phyloP scores from a whole-genome alignment of 37 sponge, comb jelly and placozoan genomes.

The Bolinopsis microptera region DNA sequence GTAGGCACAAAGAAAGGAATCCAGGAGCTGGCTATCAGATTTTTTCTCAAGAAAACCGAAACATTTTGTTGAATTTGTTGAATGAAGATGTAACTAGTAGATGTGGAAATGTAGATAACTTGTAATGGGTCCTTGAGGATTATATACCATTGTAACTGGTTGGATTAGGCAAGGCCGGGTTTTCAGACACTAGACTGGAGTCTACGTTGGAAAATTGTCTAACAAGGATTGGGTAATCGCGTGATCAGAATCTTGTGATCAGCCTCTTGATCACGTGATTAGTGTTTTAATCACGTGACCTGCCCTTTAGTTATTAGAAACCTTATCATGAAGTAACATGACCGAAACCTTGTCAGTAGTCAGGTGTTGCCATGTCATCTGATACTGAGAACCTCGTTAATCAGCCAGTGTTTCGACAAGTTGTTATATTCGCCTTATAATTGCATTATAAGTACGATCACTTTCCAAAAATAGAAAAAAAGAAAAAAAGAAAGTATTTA shows the following conservation, averaged over 20 bases:
- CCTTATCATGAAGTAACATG: too few species aligned
- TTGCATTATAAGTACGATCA: too few species aligned
- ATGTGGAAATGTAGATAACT: not conserved
- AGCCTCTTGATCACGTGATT: too few species aligned
- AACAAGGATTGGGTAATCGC: not conserved
- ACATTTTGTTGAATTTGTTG: too few species aligned
- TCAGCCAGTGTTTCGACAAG: too few species aligned
- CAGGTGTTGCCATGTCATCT: not conserved
- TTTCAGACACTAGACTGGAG: not conserved
- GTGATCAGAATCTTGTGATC: not conserved
- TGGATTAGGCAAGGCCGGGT: not conserved
- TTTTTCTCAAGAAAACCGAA: not conserved
- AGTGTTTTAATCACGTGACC: too few species aligned
- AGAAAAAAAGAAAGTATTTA: too few species aligned
- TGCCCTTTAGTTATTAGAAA: too few species aligned
- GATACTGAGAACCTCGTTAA: not conserved
- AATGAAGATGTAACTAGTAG: not conserved
- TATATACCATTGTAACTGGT: not conserved
- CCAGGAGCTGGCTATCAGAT: not conserved
- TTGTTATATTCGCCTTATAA: too few species aligned
- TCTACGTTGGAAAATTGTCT: not conserved
- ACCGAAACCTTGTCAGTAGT: not conserved
- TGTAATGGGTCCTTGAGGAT: not conserved
- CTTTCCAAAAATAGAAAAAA: too few species aligned
- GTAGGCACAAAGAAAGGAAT: conserved; percentile 13